A percentile compares a stretch with the other conserved stretches of the same genome.
These are phyloP conservation scores for Coluber constrictor DNA, from an alignment of 2,797 vertebrate genomes.

Conservation along the genomic window DNA sequence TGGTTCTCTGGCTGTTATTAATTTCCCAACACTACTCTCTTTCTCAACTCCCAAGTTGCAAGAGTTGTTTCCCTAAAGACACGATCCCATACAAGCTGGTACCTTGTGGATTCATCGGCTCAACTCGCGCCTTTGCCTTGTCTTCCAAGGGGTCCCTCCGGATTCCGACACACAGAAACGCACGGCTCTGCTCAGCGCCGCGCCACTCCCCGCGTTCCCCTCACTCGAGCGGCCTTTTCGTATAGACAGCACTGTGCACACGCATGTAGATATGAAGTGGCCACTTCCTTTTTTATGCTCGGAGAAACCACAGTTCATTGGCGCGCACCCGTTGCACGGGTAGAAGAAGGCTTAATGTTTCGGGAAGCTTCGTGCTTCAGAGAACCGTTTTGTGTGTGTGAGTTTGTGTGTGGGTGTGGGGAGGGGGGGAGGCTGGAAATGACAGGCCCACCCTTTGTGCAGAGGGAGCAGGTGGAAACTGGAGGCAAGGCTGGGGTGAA, in stretches of 20 bases:
- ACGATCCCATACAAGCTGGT: not conserved
- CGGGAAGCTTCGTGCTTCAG: not conserved
- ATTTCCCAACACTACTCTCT: not conserved
- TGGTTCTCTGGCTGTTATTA: too few relatives aligned
- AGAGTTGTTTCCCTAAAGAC: not conserved
- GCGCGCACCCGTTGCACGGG: not conserved
- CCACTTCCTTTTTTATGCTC: slow-evolving; percentile 24
- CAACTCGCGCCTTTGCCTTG: not conserved
- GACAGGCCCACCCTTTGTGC: not conserved
- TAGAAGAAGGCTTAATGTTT: not conserved
- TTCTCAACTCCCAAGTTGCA: not conserved
- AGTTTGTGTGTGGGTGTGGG: too few relatives aligned
- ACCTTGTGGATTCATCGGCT: slow-evolving; percentile 29
- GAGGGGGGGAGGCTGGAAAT: not conserved
- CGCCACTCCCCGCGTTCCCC: not conserved
- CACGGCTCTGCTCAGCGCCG: too few relatives aligned
- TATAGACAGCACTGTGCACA: not conserved
- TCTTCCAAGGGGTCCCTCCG: too few relatives aligned
- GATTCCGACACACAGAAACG: not conserved
- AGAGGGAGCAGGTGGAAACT: not conserved
- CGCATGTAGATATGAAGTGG: not conserved
- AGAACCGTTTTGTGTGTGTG: not conserved
- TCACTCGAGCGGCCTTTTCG: not conserved
- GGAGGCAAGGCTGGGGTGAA: not conserved
- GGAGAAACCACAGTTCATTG: slow-evolving; percentile 6